A percentile compares a stretch with the other conserved stretches of the same genome.
phyloP scores from a whole-genome alignment of 2,888 invertebrate genomes.

The Neoaliturus tenellus region DNA sequence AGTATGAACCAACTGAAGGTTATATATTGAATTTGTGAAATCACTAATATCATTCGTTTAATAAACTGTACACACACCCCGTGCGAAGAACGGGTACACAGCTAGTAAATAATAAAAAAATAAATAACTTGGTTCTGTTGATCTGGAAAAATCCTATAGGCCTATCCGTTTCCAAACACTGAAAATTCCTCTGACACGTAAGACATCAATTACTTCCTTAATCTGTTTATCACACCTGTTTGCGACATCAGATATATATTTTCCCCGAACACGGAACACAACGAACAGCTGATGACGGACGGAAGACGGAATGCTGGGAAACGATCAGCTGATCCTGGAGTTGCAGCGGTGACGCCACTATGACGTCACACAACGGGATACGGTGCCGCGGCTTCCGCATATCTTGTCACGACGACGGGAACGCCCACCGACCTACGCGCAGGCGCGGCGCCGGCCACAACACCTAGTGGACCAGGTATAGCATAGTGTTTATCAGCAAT shows the following conservation, averaged over 20 bases:
- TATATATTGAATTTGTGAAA: no score
- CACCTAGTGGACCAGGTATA: no score
- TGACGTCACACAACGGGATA: slow-evolving; percentile 14
- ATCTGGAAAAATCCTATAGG: no score
- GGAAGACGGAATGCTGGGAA: slow-evolving; percentile 7
- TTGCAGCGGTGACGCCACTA: background rate
- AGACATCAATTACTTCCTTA: background rate
- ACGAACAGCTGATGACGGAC: background rate
- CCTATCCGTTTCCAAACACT: no score
- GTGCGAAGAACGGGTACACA: no score
- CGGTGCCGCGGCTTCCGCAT: slow-evolving; percentile 18
- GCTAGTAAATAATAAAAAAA: no score
- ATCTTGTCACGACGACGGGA: background rate
- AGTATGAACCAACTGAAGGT: no score
- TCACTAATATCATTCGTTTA: no score
- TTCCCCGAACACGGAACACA: background rate
- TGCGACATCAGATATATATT: background rate
- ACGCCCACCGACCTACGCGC: background rate
- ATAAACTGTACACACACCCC: no score
- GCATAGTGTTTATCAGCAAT: no score
- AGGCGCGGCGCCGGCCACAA: background rate
- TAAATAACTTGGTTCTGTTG: no score
- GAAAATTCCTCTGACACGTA: background rate
- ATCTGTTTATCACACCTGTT: background rate
- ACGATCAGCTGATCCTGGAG: background rate